Base-by-base conservation (phyloP, 2,797 vertebrate species). In the Xenopus petersii region DNA sequence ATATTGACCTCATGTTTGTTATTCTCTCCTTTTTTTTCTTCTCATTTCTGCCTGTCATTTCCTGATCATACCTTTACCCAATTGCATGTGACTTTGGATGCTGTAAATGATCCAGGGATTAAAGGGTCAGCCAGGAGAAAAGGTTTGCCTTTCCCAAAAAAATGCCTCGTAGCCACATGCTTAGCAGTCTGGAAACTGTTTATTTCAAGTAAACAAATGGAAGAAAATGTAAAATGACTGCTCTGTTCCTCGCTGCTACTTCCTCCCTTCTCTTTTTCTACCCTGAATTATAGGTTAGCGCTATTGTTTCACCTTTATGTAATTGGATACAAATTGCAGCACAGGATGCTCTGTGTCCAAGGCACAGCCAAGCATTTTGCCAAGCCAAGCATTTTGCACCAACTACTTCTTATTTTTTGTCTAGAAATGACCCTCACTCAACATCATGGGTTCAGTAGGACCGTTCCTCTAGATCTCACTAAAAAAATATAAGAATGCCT, bases 101-200 rank as follows among this genome's bases (percentile, higher is more conserved):
- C 87, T 93, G 91, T 91, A 90, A 89, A 92, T 96, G 91, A 93
- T 88, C 81, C 94, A 99, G 96, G 95, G 96, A 92, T 89, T 95
- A 89, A 98, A 96, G 88, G 96, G 96, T 91, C 93, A 92, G 80
- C 83, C 89, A 1, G 97, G 96, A 89, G 93, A 96, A 83, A 97
- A 98, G 96, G 97, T 99, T 58, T 61, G 68, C 55, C 70, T 68
- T 71, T 67, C 71, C 74, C 36, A 42, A 42, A 42, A 70, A 59
- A 51, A 73, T 70, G 1, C 30, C 24, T 73, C 70, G 7, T 47
- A 67, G 54, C 67, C 42, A 24, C 33, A 51, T 36, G 16, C 72
- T 75, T n/a, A 2, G 33, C 12, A 60, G 36, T 8, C 17, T 67
- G 24, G 46, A 58, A 76, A 73, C 46, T 71, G 24, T 55, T 76